A percentile compares a stretch with the other conserved stretches of the same genome.
Conservation (phyloP, 1,140 invertebrate species). For the Uloborus diversus region DNA sequence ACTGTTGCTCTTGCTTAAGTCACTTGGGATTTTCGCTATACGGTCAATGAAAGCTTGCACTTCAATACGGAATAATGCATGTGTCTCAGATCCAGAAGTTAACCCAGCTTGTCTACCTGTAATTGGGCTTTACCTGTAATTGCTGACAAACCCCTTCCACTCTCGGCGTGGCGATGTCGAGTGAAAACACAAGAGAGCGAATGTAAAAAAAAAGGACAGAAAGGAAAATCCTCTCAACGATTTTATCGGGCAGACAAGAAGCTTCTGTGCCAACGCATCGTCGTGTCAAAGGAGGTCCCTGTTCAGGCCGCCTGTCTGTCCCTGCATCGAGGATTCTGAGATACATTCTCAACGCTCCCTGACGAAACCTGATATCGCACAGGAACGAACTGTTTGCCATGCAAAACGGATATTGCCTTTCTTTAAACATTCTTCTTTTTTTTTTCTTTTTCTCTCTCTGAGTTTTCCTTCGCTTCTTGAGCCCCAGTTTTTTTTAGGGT, state of each 20-base stretch:
- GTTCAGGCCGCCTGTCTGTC: conserved; percentile 16
- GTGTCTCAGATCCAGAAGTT: too few species aligned
- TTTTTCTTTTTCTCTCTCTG: background rate
- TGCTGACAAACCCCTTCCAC: background rate
- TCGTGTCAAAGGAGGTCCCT: conserved; percentile 37
- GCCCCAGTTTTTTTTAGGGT: background rate
- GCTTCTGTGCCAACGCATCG: conserved; percentile 45
- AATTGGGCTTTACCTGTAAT: background rate
- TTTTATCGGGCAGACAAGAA: conserved; percentile 17
- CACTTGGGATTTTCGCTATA: too few species aligned
- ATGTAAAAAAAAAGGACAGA: background rate
- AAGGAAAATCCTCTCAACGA: background rate
- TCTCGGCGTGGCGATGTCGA: background rate
- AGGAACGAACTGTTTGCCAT: conserved; percentile 53
- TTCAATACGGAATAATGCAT: too few species aligned
- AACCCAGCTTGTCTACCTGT: too few species aligned
- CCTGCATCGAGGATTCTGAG: conserved; percentile 42
- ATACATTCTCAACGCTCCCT: conserved; percentile 51
- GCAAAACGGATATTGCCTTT: conserved; percentile 55
- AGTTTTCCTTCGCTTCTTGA: background rate
- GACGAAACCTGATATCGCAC: conserved; percentile 38
- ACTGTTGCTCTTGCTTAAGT: too few species aligned
- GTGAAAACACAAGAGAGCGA: background rate
- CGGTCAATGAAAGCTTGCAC: too few species aligned
- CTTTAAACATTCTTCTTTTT: conserved; percentile 37